Evolutionary conservation across 2,888 invertebrate genomes (phyloP), one percentile per base, ranked within the genome.

Genomic region (Mechanitis messenoides): DNA sequence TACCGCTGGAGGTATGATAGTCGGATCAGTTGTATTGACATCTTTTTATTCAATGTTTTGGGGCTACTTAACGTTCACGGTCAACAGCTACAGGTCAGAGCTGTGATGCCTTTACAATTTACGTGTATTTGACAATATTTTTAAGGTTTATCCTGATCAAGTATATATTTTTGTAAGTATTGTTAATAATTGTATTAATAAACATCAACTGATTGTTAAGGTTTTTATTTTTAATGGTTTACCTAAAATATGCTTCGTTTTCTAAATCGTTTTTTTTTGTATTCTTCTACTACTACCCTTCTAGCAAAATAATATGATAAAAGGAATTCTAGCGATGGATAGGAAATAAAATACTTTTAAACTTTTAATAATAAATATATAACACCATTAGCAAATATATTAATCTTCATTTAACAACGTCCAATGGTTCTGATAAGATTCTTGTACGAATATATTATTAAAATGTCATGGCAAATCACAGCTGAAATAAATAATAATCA

Each of bases 401-500:
- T 11, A 50, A 31, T 2, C 31, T 50, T 50, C 6, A 31, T 11
- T 50, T 50, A 50, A 50, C 6, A 5, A 31, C 9, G 50, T 28
- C 50, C 50, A 50, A 31, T 1, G 28, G 61, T 56, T 61, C 59
- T 65, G 2, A 69, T 58, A 38, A 66, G 60, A 42, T 69, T 70
- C 62, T 74, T 78, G 61, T 68, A 77, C 0, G 75, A 66, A 61
- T 71, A 73, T 46, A 80, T 68, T 38, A 80, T 68, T 11, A 77
- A 54, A 1, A 79, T 50, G 38, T 80, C 79, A 57, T 79, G 75
- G 60, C 75, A 78, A 45, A 80, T 42, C 6, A 76, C 73, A 54
- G 72, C 80, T 80, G 73, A 33, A 74, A 76, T 33, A 46, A 66
- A 62, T 65, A 56, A 56, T 42, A 58, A 53, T 59, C 45, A 58